Base-by-base conservation (phyloP, 2,113 vertebrate species). In the Nesogale talazaci region DNA sequence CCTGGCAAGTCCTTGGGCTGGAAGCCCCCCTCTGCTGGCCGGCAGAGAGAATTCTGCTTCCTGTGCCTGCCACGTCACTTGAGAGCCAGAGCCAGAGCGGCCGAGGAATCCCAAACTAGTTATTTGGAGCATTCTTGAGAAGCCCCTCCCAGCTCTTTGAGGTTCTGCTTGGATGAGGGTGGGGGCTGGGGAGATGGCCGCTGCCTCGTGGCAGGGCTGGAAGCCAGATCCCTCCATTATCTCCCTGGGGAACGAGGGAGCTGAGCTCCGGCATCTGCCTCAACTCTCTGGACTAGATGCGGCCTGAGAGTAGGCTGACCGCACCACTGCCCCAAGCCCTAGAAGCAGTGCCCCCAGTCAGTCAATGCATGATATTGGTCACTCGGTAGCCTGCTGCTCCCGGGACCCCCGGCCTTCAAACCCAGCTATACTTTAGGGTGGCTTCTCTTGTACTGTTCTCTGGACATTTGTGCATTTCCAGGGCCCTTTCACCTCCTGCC, bases 41-140 rank as follows among this genome's bases (percentile, higher is more conserved):
- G 59, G 12, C 23, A 29, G 65, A 88, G 92, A 93, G 22, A 67
- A 84, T 83, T 92, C 57, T 1, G 27, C 56, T 69, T 83, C 76
- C 59, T 90, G 95, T 90, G 95, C 72, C 88, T 96, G 97, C 97
- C 97, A 97, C 97, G 93, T 95, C 95, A 94, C 93, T 75, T 5
- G 63, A 29, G 78, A 90, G 86, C 74, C 61, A 61, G 93, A 65
- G 91, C 42, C 72, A 46, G 91, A 76, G 94, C 84, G n/a, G n/a
- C 40, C 14, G 67, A 88, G 91, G 70, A 95, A 95, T 94, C 91
- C 87, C 89, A 88, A 91, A 95, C 95, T 80, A 94, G 91, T 96
- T 52, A 94, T 97, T 96, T 95, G 92, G 87, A 88, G 79, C 92
- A 82, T 87, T 92, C 82, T 91, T 76, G 69, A 38, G 88, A 96